Base-by-base conservation (phyloP, 2,113 vertebrate genomes). In the Peromyscus polionotus region DNA sequence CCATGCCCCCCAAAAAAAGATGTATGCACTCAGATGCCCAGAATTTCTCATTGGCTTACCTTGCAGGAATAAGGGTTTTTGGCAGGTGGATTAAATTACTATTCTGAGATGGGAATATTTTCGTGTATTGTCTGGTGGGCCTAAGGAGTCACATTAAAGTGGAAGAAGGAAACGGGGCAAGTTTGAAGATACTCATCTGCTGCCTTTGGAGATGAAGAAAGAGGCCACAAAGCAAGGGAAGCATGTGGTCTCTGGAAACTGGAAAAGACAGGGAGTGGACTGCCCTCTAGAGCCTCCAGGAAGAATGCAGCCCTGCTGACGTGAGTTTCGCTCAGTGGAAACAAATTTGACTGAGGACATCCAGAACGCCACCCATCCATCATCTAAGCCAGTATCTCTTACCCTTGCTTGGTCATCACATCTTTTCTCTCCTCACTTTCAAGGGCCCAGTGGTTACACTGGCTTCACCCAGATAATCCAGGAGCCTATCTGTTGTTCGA, bases 21-120 rank as follows among this genome's bases (percentile, higher is more conserved):
- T 86, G 14, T 5, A 0, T 70, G 11, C 63, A 19, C 85, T 65
- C 63, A 93, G 72, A 48, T 83, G 31, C 45, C 72, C 48, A 57
- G 63, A 81, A 65, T 3, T 28, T 86, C 7, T 80, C 12, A 76
- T 88, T 88, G 24, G 70, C 1, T 81, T 85, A 70, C 45, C 4
- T 77, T 80, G 14, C 31, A 36, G 73, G 73, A 68, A n/a, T 91
- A 76, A 85, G 16, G 26, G 24, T 13, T 87, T 76, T 85, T 73
- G 20, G 3, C 73, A 48, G 36, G 93, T 13, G 93, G 39, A 77
- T 76, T 90, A 91, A 84, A 90, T 83, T 67, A 94, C 67, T 19
- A 89, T 63, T 93, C 57, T 93, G 42, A 93, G 39, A 63, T 70
- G 75, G 63, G 77, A 86, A 89, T n/a, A 31, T 68, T 73, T 79